A percentile compares a stretch with the other conserved stretches of the same genome.
Evolutionary conservation across 2,113 vertebrate genomes (phyloP).

Genomic region (Stegostoma tigrinum): DNA sequence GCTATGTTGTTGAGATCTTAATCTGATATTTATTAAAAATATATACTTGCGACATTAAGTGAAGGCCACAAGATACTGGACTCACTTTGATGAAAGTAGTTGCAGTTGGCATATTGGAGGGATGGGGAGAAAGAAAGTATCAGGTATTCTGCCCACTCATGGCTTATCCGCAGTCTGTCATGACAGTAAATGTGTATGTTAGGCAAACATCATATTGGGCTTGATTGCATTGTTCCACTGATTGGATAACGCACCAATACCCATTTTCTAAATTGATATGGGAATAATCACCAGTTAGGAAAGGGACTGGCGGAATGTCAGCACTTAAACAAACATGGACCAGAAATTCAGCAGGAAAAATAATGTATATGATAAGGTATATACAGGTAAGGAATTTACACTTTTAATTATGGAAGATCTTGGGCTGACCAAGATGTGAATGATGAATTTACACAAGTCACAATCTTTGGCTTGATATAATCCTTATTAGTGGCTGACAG

Average conservation of each 20-base stretch:
- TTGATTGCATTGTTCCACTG: background rate
- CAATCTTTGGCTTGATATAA: slow-evolving; percentile 13
- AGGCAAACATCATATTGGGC: background rate
- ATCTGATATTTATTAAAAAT: background rate
- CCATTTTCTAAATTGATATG: background rate
- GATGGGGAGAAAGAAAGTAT: background rate
- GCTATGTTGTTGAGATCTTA: background rate
- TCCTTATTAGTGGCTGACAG: background rate
- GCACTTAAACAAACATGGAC: background rate
- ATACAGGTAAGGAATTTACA: background rate
- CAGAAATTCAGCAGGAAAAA: background rate
- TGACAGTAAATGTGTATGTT: background rate
- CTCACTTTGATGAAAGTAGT: background rate
- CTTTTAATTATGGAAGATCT: background rate
- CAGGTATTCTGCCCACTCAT: background rate
- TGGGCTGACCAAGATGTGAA: background rate
- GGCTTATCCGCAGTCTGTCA: background rate
- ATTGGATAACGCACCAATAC: too few species aligned
- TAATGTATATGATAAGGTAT: background rate
- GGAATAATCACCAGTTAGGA: background rate
- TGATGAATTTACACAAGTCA: background rate
- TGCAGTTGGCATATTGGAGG: background rate
- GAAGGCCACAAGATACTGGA: background rate
- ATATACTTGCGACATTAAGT: background rate
- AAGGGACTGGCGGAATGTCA: background rate